phyloP scores from a whole-genome alignment of 2,113 vertebrate species.

The Datnioides undecimradiatus region DNA sequence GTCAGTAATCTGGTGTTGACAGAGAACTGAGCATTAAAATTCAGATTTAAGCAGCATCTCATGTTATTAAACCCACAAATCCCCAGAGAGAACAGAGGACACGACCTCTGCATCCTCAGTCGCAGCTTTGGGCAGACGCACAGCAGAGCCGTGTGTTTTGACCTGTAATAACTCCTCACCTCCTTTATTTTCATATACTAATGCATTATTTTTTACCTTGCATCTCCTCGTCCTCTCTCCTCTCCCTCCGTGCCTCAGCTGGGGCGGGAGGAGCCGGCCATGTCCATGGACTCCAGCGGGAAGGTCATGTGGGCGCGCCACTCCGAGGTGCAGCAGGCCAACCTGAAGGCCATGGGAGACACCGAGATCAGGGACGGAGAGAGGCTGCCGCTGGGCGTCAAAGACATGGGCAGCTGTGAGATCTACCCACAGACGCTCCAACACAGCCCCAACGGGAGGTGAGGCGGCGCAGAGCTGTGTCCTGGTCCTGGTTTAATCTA shows the following conservation, averaged over 20 bases:
- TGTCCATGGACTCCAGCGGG: slow-evolving; percentile 97
- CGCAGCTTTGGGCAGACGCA: background rate
- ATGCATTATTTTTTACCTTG: background rate
- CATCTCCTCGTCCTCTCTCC: background rate
- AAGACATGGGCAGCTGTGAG: slow-evolving; percentile 98
- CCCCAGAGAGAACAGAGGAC: slow-evolving; percentile 14
- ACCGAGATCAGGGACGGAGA: slow-evolving; percentile 94
- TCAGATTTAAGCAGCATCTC: background rate
- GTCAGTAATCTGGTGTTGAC: background rate
- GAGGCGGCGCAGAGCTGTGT: slow-evolving; percentile 32
- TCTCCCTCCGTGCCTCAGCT: slow-evolving; percentile 78
- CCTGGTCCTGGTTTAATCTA: background rate
- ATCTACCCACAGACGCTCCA: slow-evolving; percentile 97
- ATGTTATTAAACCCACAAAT: slow-evolving; percentile 12
- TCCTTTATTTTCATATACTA: background rate
- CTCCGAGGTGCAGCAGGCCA: slow-evolving; percentile 95
- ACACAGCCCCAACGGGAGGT: slow-evolving; percentile 96
- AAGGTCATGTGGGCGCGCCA: slow-evolving; percentile 97
- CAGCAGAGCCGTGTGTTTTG: no score
- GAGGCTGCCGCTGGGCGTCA: slow-evolving; percentile 90
- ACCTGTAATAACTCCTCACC: background rate
- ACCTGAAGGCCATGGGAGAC: slow-evolving; percentile 95
- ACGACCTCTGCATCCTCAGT: background rate
- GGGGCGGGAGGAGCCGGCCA: slow-evolving; percentile 94
- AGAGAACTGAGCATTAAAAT: slow-evolving; percentile 12